A percentile compares a stretch with the other conserved stretches of the same genome.
These are phyloP conservation scores for Perizoma flavofasciatum DNA, from an alignment of 2,888 invertebrate genomes.

Conservation along the genomic window DNA sequence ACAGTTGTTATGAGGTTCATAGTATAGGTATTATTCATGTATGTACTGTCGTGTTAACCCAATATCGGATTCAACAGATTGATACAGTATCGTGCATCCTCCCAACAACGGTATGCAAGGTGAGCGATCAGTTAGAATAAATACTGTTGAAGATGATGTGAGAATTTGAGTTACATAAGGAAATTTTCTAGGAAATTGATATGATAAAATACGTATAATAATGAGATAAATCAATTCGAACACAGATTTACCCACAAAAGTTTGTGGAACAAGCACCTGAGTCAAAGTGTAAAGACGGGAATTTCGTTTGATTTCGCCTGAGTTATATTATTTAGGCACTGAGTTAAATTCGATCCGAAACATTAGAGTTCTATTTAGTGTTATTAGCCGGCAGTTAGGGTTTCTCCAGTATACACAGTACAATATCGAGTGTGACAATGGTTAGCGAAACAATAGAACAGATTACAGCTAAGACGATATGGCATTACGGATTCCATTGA, in stretches of 20 bases:
- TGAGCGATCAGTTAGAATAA: constrained; percentile 1
- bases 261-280: constrained; percentile 4
- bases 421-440: constrained; percentile 56
- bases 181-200: no score
- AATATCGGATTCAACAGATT: constrained; percentile 39
- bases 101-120: constrained; percentile 1
- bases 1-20: constrained; percentile 49
- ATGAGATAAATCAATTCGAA: no score
- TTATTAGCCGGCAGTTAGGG: constrained; percentile 24
- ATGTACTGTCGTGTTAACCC: constrained; percentile 26
- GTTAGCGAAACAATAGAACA: constrained; percentile 60
- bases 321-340: no score
- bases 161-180: neutral
- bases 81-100: constrained; percentile 40
- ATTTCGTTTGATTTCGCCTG: no score
- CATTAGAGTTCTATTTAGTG: constrained; percentile 16
- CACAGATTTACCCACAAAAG: neutral
- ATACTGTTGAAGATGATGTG: constrained; percentile 4
- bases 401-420: constrained; percentile 44
- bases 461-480: constrained; percentile 56
- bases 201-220: no score
- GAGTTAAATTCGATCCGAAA: constrained; percentile 16
- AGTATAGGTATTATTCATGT: constrained; percentile 6
- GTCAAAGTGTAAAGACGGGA: neutral
- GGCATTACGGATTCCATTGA: constrained; percentile 50